Conservation (phyloP, 2,888 invertebrate species). For the Andrena minutula region DNA sequence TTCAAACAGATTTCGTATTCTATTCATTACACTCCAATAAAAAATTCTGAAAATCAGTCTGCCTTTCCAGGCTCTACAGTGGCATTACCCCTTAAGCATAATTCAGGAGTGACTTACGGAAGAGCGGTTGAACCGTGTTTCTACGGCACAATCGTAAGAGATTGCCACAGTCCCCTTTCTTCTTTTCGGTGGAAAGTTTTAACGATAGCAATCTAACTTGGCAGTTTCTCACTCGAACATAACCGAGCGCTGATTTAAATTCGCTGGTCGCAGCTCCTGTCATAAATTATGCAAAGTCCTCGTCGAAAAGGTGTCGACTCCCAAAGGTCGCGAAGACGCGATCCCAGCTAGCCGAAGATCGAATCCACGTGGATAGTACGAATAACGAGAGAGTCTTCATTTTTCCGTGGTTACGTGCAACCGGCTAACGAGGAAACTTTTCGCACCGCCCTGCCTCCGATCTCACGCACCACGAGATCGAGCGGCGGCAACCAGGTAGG, state of each 20-base stretch:
- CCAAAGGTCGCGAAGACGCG: slow-evolving; percentile 3
- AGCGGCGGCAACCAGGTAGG: not conserved
- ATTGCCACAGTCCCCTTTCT: not conserved
- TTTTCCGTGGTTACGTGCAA: not conserved
- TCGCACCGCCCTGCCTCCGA: no score
- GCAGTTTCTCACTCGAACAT: not conserved
- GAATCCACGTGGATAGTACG: not conserved
- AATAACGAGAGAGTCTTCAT: not conserved
- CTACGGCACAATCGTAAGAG: not conserved
- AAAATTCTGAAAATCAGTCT: no score
- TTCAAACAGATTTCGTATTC: no score
- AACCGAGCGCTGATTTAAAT: not conserved
- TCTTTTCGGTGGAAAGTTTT: not conserved
- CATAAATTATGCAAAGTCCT: slow-evolving; percentile 32
- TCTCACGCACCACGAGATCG: not conserved
- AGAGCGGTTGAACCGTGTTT: no score
- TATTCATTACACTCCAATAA: no score
- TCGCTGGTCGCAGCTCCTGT: slow-evolving; percentile 1
- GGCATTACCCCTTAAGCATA: not conserved
- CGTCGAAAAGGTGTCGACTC: slow-evolving; percentile 6
- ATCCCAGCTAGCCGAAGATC: slow-evolving; percentile 27
- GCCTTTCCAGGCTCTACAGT: no score
- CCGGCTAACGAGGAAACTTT: not conserved
- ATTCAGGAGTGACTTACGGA: not conserved
- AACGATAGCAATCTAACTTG: not conserved